Evolutionary conservation across 1,140 invertebrate genomes (phyloP).

Genomic region (Caenorhabditis latens): DNA sequence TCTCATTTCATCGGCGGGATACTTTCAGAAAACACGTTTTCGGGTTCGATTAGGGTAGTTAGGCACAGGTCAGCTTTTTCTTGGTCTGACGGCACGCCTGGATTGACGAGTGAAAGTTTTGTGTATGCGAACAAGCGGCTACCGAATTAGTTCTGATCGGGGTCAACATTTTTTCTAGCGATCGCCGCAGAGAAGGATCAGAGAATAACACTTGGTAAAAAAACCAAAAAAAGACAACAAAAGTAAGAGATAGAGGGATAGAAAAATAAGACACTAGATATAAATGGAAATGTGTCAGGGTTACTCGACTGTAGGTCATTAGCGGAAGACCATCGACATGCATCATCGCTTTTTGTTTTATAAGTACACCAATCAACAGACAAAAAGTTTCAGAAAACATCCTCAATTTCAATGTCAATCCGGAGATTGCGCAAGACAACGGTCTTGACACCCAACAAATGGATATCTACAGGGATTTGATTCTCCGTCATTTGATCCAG

Average conservation of each 20-base stretch:
- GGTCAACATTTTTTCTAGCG: background rate
- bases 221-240: background rate
- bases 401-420: slow-evolving; percentile 50
- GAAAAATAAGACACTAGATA: background rate
- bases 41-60: slow-evolving; percentile 35
- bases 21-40: slow-evolving; percentile 49
- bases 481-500: slow-evolving; percentile 75
- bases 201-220: background rate
- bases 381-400: slow-evolving; percentile 51
- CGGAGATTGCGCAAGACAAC: slow-evolving; percentile 48
- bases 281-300: slow-evolving; percentile 42
- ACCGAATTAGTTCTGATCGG: slow-evolving; percentile 40
- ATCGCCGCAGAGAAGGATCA: background rate
- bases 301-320: slow-evolving; percentile 8
- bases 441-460: slow-evolving; percentile 68
- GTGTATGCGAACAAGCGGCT: slow-evolving; percentile 29
- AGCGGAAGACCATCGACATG: slow-evolving; percentile 8
- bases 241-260: background rate
- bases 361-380: slow-evolving; percentile 1
- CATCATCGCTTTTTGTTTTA: slow-evolving; percentile 30
- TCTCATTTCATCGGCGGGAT: slow-evolving; percentile 32
- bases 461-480: slow-evolving; percentile 76
- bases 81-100: slow-evolving; percentile 35
- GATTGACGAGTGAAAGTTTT: slow-evolving; percentile 50
- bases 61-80: slow-evolving; percentile 54